phyloP scores from a whole-genome alignment of 2,888 invertebrate species.

The Zhuqinia jingwanae region DNA sequence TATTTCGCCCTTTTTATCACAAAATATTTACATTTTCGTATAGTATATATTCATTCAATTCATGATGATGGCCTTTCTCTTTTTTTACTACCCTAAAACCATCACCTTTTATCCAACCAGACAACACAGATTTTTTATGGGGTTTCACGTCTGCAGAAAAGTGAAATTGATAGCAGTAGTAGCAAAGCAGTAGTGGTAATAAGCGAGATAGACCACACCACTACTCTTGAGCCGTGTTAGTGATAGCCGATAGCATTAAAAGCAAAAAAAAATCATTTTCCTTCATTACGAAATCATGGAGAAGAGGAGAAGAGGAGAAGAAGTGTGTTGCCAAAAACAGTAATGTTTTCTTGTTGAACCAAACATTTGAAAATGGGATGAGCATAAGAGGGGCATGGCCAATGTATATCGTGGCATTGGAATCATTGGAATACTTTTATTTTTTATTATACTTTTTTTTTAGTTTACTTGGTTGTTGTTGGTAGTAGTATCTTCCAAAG shows the following conservation, averaged over 20 bases:
- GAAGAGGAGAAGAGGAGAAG: no score
- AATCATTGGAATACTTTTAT: no score
- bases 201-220: not conserved
- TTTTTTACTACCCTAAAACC: not conserved
- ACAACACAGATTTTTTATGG: slow-evolving; percentile 16
- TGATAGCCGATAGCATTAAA: slow-evolving; percentile 41
- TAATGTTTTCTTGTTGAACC: slow-evolving; percentile 46
- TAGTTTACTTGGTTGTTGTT: not conserved
- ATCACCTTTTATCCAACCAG: not conserved
- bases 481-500: slow-evolving; percentile 15
- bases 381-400: slow-evolving; percentile 51
- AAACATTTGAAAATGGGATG: slow-evolving; percentile 43
- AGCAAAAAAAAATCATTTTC: slow-evolving; percentile 39
- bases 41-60: no score
- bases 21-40: slow-evolving; percentile 16
- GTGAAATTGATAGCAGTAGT: slow-evolving; percentile 17
- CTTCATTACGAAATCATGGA: slow-evolving; percentile 47
- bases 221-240: not conserved
- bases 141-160: slow-evolving; percentile 14
- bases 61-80: no score
- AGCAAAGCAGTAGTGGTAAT: not conserved
- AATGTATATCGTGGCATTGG: slow-evolving; percentile 46
- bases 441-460: slow-evolving; percentile 9
- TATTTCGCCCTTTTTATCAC: slow-evolving; percentile 1
- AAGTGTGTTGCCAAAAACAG: slow-evolving; percentile 50